A percentile compares a stretch with the other conserved stretches of the same genome.
Conservation (phyloP, 2,888 invertebrate species). For the Leptothorax acervorum region DNA sequence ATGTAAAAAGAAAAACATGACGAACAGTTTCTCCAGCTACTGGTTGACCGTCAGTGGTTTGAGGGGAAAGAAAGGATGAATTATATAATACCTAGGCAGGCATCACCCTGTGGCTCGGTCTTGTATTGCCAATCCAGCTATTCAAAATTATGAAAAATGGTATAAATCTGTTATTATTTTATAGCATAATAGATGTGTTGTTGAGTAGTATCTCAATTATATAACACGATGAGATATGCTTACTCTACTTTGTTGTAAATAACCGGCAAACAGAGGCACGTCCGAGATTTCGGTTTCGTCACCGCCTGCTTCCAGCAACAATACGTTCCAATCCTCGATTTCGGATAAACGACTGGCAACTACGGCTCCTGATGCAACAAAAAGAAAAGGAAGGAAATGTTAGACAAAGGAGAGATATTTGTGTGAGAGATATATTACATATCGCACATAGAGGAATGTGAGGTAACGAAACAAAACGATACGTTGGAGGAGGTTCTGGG, state of each 20-base stretch:
- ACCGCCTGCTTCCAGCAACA: slow-evolving; percentile 94
- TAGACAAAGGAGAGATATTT: not conserved
- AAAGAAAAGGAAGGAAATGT: not conserved
- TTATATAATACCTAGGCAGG: slow-evolving; percentile 90
- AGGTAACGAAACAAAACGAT: too few relatives aligned
- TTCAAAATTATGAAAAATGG: too few relatives aligned
- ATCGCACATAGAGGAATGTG: too few relatives aligned
- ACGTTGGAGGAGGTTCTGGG: too few relatives aligned
- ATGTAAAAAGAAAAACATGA: not conserved
- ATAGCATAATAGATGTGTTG: too few relatives aligned
- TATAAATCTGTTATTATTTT: too few relatives aligned
- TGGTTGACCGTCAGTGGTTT: too few relatives aligned
- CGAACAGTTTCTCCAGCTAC: too few relatives aligned
- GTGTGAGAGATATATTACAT: too few relatives aligned
- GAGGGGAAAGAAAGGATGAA: too few relatives aligned
- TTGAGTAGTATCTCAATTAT: too few relatives aligned
- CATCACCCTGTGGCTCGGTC: slow-evolving; percentile 94
- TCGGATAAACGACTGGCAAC: slow-evolving; percentile 94
- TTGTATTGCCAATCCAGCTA: slow-evolving; percentile 97
- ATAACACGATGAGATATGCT: too few relatives aligned
- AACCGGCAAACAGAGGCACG: slow-evolving; percentile 95
- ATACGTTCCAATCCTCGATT: slow-evolving; percentile 92
- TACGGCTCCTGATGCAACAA: slow-evolving; percentile 88
- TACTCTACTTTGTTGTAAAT: slow-evolving; percentile 94
- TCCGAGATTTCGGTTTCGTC: slow-evolving; percentile 97